A percentile compares a stretch with the other conserved stretches of the same genome.
phyloP scores from a whole-genome alignment of 2,797 vertebrate species.

The Gymnocypris eckloni region DNA sequence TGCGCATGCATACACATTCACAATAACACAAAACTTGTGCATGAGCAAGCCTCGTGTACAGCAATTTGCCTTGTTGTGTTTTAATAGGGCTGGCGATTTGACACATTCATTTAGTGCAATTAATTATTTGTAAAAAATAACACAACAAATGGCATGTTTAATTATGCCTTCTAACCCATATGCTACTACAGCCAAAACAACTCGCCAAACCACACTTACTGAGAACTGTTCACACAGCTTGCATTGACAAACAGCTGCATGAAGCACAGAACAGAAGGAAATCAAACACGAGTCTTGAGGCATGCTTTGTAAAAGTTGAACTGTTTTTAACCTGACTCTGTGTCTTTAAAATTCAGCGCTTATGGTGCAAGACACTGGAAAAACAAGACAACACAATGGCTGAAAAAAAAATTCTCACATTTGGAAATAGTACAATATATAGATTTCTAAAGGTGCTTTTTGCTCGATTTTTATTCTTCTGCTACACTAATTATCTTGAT shows the following conservation, averaged over 20 bases:
- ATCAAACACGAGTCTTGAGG: background rate
- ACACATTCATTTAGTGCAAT: background rate
- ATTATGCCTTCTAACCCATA: background rate
- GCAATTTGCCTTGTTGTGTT: constrained; percentile 6
- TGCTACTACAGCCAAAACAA: background rate
- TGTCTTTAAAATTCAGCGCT: background rate
- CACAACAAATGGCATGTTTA: background rate
- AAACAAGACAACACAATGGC: background rate
- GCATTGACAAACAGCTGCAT: no score
- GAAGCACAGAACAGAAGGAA: background rate
- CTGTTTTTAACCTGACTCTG: constrained; percentile 1
- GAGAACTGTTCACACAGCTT: background rate
- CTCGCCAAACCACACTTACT: background rate
- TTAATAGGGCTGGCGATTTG: background rate
- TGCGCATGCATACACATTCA: constrained; percentile 24
- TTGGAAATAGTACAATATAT: background rate
- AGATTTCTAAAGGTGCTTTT: background rate
- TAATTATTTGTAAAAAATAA: background rate
- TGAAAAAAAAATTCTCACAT: background rate
- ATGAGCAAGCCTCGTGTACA: background rate
- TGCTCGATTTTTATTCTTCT: background rate
- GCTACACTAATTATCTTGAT: background rate
- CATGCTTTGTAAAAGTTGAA: background rate
- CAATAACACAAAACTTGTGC: background rate
- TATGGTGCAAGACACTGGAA: constrained; percentile 19